Percentiles rank a stretch among this genome's conserved stretches.
phyloP scores from a whole-genome alignment of 2,888 invertebrate species.

The Synergus japonicus region DNA sequence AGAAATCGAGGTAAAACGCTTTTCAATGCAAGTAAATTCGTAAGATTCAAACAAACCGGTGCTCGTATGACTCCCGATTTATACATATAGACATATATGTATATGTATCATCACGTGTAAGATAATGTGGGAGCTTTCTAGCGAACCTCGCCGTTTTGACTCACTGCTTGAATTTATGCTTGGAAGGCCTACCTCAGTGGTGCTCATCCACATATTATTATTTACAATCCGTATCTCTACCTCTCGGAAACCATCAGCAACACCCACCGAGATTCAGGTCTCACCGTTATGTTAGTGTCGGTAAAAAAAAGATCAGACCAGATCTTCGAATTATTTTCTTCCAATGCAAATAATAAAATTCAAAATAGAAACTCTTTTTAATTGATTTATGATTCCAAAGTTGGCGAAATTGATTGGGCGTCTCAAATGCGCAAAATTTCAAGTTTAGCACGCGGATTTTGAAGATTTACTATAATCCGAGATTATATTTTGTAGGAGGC shows the following conservation, averaged over 20 bases:
- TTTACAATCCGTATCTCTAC: not conserved
- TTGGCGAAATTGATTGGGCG: too few species aligned
- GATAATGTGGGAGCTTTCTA: constrained; percentile 34
- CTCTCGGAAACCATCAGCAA: not conserved
- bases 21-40: constrained; percentile 9
- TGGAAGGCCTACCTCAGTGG: constrained; percentile 14
- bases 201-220: not conserved
- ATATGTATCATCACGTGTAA: constrained; percentile 16
- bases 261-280: constrained; percentile 35
- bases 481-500: too few species aligned
- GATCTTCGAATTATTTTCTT: not conserved
- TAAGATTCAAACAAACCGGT: constrained; percentile 32
- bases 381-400: too few species aligned
- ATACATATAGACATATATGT: constrained; percentile 11
- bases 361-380: too few species aligned
- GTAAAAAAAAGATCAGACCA: not conserved
- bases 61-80: not conserved
- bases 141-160: constrained; percentile 21
- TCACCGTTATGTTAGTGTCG: constrained; percentile 14
- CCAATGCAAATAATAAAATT: too few species aligned
- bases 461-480: too few species aligned
- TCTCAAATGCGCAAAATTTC: too few species aligned
- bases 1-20: constrained; percentile 33
- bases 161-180: constrained; percentile 33
- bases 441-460: too few species aligned